A percentile compares a stretch with the other conserved stretches of the same genome.
These are phyloP conservation scores for Bombylius major DNA, from an alignment of 2,888 invertebrate genomes.

Conservation along the genomic window DNA sequence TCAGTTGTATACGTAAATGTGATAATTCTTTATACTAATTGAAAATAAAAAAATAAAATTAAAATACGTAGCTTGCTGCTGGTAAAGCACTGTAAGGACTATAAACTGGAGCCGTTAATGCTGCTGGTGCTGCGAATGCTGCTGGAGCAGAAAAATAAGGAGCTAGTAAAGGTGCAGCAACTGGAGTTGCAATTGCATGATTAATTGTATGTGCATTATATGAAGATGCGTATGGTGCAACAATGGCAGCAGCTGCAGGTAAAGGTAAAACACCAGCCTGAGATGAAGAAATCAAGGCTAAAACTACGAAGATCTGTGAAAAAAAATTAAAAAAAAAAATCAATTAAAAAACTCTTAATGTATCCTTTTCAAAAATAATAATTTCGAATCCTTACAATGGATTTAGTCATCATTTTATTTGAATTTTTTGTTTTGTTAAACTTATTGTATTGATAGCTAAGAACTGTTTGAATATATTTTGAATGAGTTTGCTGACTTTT, in stretches of 20 bases:
- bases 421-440: not conserved
- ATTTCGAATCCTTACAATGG: constrained; percentile 21
- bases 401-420: constrained; percentile 27
- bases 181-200: constrained; percentile 60
- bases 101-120: not conserved
- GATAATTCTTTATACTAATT: too few relatives aligned
- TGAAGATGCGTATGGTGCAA: constrained; percentile 61
- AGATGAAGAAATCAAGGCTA: constrained; percentile 46
- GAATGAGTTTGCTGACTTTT: constrained; percentile 4
- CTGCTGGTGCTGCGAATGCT: constrained; percentile 20
- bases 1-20: too few relatives aligned
- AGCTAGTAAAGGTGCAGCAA: constrained; percentile 32
- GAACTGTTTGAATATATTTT: constrained; percentile 7
- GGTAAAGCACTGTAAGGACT: not conserved
- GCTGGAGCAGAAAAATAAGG: constrained; percentile 43
- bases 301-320: constrained; percentile 24
- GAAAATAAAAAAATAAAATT: too few relatives aligned
- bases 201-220: constrained; percentile 64
- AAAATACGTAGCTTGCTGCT: too few relatives aligned
- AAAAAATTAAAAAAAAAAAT: not conserved
- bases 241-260: constrained; percentile 46
- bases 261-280: constrained; percentile 36
- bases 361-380: not conserved
- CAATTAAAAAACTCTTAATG: not conserved
- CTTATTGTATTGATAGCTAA: not conserved